These are phyloP conservation scores for Iselma pallidipennis DNA, from an alignment of 2,888 invertebrate genomes.

Conservation along the genomic window DNA sequence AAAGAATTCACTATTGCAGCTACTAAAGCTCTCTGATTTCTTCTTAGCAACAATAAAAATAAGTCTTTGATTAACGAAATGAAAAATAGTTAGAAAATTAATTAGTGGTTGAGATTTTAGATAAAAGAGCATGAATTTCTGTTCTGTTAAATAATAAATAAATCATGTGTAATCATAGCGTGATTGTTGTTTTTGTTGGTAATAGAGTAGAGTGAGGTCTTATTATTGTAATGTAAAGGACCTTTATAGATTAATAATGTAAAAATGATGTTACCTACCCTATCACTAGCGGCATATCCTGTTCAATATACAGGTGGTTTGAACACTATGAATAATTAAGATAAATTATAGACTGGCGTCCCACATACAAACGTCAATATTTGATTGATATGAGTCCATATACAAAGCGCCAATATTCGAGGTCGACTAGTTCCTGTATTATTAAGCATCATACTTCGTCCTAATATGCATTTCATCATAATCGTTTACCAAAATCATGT, in stretches of 20 bases:
- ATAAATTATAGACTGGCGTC: constrained; percentile 18
- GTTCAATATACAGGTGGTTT: constrained; percentile 19
- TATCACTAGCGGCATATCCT: not conserved
- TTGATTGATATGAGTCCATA: constrained; percentile 21
- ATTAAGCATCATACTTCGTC: constrained; percentile 9
- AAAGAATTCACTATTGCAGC: too few relatives aligned
- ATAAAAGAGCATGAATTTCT: too few relatives aligned
- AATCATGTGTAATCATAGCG: too few relatives aligned
- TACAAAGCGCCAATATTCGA: constrained; percentile 14
- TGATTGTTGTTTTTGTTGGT: too few relatives aligned
- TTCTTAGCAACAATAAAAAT: too few relatives aligned
- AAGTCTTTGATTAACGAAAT: too few relatives aligned
- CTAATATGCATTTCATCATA: constrained; percentile 16
- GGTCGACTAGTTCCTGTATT: constrained; percentile 7
- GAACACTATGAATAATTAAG: constrained; percentile 26
- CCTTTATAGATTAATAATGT: constrained; percentile 10
- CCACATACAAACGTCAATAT: constrained; percentile 24
- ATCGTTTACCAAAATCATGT: not conserved
- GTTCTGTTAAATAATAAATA: too few relatives aligned
- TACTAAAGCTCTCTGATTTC: too few relatives aligned
- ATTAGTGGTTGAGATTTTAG: too few relatives aligned
- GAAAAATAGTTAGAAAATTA: too few relatives aligned
- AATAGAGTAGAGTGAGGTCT: too few relatives aligned
- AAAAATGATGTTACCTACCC: constrained; percentile 5
- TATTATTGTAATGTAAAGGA: too few relatives aligned